phyloP scores from a whole-genome alignment of 2,113 vertebrate genomes.

The Gavialis gangeticus region DNA sequence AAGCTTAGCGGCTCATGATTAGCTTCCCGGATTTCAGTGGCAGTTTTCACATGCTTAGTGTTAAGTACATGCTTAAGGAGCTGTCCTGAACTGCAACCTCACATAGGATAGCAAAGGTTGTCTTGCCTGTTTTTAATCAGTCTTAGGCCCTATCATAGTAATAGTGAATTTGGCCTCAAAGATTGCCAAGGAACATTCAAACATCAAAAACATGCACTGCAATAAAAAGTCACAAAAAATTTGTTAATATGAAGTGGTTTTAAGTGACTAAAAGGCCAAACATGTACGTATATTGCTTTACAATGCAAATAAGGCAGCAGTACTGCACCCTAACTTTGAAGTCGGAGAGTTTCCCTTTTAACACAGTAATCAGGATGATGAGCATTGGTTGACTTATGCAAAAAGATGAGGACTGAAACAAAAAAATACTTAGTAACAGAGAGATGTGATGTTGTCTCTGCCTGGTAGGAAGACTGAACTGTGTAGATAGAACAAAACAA shows the following conservation, averaged over 20 bases:
- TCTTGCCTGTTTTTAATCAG: not conserved
- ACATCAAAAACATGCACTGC: not conserved
- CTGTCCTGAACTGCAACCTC: not conserved
- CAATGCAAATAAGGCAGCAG: rapidly evolving
- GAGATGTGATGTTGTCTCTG: not conserved
- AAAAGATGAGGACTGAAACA: rapidly evolving
- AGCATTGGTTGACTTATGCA: not conserved
- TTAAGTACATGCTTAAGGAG: not conserved
- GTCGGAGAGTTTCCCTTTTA: not conserved
- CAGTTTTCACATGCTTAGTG: not conserved
- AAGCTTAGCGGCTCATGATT: rapidly evolving
- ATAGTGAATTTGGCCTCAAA: not conserved
- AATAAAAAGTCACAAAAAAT: too few species aligned
- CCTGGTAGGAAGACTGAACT: not conserved
- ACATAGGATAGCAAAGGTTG: not conserved
- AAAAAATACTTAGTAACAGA: not conserved
- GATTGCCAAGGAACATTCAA: not conserved
- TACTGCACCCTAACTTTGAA: not conserved
- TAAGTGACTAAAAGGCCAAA: not conserved
- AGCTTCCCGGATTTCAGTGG: not conserved
- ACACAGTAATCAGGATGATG: not conserved
- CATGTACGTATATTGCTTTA: rapidly evolving
- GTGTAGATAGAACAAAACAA: not conserved
- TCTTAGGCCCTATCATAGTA: not conserved
- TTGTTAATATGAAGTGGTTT: not conserved